phyloP scores from a whole-genome alignment of 1,140 invertebrate genomes.

The Oryzaephilus surinamensis region DNA sequence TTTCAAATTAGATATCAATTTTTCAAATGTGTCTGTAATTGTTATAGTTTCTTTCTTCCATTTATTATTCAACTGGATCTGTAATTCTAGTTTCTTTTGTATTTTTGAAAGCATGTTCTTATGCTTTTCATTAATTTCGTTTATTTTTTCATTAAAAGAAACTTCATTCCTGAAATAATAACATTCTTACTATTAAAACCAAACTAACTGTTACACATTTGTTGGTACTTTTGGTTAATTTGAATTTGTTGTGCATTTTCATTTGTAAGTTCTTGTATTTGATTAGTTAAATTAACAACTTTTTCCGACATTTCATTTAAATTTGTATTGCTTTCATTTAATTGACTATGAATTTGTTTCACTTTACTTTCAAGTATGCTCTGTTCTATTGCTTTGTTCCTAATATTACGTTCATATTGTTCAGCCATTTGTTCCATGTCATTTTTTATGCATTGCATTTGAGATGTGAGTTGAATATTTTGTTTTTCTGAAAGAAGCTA shows the following conservation, averaged over 20 bases:
- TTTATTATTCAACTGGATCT: slow-evolving; percentile 30
- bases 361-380: slow-evolving; percentile 27
- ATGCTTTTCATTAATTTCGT: slow-evolving; percentile 19
- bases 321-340: slow-evolving; percentile 19
- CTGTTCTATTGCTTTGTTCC: slow-evolving; percentile 32
- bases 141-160: slow-evolving; percentile 14
- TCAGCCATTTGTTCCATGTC: slow-evolving; percentile 34
- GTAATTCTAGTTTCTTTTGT: slow-evolving; percentile 21
- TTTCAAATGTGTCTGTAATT: slow-evolving; percentile 33
- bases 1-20: slow-evolving; percentile 34
- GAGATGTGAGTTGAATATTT: slow-evolving; percentile 31
- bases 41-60: slow-evolving; percentile 35
- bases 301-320: slow-evolving; percentile 13
- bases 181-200: not conserved
- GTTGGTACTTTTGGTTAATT: slow-evolving; percentile 13
- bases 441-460: slow-evolving; percentile 32
- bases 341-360: slow-evolving; percentile 23
- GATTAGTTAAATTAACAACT: slow-evolving; percentile 16
- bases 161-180: not conserved
- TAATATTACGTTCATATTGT: slow-evolving; percentile 31
- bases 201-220: not conserved
- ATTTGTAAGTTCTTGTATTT: slow-evolving; percentile 16
- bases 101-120: slow-evolving; percentile 23
- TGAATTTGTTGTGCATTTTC: slow-evolving; percentile 18
- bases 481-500: slow-evolving; percentile 32